Base-by-base conservation (phyloP, 2,888 invertebrate genomes). In the Itoplectis maculator region DNA sequence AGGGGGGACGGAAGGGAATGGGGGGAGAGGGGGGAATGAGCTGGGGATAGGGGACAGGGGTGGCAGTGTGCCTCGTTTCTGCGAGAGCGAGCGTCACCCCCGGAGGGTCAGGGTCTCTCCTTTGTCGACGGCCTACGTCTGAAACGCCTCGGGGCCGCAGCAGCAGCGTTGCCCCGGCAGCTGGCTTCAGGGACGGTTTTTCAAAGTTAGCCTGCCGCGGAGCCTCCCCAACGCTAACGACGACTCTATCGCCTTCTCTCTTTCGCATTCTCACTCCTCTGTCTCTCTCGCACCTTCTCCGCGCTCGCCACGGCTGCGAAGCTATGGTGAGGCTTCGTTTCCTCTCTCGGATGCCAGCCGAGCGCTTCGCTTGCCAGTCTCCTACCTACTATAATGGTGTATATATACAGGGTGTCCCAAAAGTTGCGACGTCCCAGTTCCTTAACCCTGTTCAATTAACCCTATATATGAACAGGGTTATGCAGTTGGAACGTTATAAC, bases 41-140 rank as follows among this genome's bases (percentile, higher is more conserved):
- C 13, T 5, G 45, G 49, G 29, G 35, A 68, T 5, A 13, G 37
- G 20, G 68, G 35, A 72, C 47, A 59, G 47, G 61, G n/a, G 13
- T 13, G 47, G 40, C 70, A 40, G 45, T 40, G 45, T 40, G 74
- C 45, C 59, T 74, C 66, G 73, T 82, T 83, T 83, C 83, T 74
- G 72, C 65, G 81, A 82, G 80, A 84, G 84, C 79, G 82, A 72
- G 85, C 85, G 87, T 86, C 75, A 75, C 87, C 87, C n/a, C 86
- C 86, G 83, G 86, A 89, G 90, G 90, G 90, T 90, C 89, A 89
- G 87, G 85, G 87, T 87, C 87, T 87, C 87, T 88, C 89, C 90
- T 91, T 90, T 90, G 90, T 90, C 88, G 87, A 84, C 77, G 82
- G 77, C 79, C 29, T n/a, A n/a, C n/a, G n/a, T 29, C 84, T 82